Conservation (phyloP, 2,797 vertebrate species). For the Lepilemur septentrionalis region DNA sequence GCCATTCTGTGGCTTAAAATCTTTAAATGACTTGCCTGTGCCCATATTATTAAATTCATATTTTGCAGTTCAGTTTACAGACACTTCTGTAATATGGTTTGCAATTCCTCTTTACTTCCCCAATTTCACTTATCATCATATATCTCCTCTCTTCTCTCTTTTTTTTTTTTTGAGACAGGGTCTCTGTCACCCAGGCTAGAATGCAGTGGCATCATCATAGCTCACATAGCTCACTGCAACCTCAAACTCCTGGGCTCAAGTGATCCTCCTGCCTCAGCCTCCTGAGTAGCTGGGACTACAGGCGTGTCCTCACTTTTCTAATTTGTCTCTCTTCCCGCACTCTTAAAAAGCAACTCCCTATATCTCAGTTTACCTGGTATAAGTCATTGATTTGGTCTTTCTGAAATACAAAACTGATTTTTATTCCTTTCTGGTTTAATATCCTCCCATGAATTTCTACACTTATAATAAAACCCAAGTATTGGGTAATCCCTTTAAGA, state of each 20-base stretch:
- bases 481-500: background rate
- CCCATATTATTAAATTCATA: background rate
- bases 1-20: conserved; percentile 4
- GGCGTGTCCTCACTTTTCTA: background rate
- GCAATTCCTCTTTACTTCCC: background rate
- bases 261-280: background rate
- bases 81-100: background rate
- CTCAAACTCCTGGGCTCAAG: background rate
- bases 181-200: background rate
- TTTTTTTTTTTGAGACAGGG: background rate
- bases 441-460: background rate
- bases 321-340: background rate
- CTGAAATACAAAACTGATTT: conserved; percentile 6
- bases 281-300: background rate
- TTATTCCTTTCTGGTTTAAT: background rate
- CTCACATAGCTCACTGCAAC: background rate
- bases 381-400: background rate
- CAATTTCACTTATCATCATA: background rate
- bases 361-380: background rate
- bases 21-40: background rate
- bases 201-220: background rate
- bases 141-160: background rate
- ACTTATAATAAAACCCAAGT: background rate
- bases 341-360: background rate
- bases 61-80: background rate